Base-by-base conservation (phyloP, 1,140 invertebrate genomes). In the Drosophila virilis region DNA sequence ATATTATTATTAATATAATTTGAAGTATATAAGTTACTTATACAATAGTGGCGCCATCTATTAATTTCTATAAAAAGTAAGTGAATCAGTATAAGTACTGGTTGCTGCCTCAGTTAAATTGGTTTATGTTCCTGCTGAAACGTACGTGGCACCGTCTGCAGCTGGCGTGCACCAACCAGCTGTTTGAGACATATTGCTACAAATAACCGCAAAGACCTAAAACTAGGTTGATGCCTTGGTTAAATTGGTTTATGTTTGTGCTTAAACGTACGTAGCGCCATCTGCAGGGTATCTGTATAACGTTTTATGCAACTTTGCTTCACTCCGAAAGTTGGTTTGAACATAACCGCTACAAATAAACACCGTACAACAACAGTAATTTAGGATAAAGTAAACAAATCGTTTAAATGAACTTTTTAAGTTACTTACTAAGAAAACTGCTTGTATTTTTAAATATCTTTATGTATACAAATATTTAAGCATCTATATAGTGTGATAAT, bases 101-200 rank as follows among this genome's bases (percentile, higher is more conserved):
- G 59, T 48, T 22, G 9, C 0, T 70, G 50, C 1, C 32, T 33
- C 9, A 2, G 50, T 40, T 70, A 48, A 8, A 8, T 0, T 0
- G 59, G 59, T 55, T 54, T 33, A 1, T 33, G 17, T 9, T 32
- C 33, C 10, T 22, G 59, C 59, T 55, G 6, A 9, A 2, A 1
- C 0, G 2, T 10, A 3, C 10, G 22, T 55, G 22, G 68, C 68
- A 60, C 42, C 68, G 55, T 45, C 68, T 70, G 7, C 2, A 2
- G 68, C 48, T 48, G 8, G 4, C n/a, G 15, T n/a, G 7, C 6
- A n/a, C 0, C 0, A 28, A 4, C 22, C 22, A 59, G 51, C 55
- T 45, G 45, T 58, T 67, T 59, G 9, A 33, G 51, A 9, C 6
- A 35, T 0, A 33, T 12, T 22, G 28, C 35, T 33, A 38, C 22